Evolutionary conservation across 2,113 vertebrate species (phyloP), one percentile per base, ranked within the genome.

Genomic region (Epinephelus cyanopodus): DNA sequence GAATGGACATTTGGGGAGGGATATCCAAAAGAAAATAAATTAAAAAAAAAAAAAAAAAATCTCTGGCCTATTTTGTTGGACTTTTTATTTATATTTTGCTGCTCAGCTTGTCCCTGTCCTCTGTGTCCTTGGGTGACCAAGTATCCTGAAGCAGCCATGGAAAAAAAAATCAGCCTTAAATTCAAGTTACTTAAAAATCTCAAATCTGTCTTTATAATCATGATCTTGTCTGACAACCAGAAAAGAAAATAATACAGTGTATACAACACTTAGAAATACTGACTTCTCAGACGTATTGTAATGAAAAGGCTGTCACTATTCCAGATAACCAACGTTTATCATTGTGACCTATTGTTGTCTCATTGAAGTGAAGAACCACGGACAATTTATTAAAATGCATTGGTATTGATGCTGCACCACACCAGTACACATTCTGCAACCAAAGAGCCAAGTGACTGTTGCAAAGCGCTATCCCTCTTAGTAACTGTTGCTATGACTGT

Each of bases 21-120:
- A 48, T 48, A 48, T 48, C 15, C 12, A 50, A 50, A 50, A n/a
- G n/a, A n/a, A n/a, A n/a, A n/a, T n/a, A n/a, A n/a, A n/a, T n/a
- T n/a, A n/a, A 50, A 63, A n/a, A 42, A 42, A 42, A 42, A 42
- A 11, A 42, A 42, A 42, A 42, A 10, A 4, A 29, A 29, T 29
- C 18, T 39, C 4, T 42, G 53, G n/a, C 17, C 50, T 18, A 56
- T 29, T 71, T 60, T 8, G 56, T 39, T 14, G 19, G n/a, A 52
- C 60, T 60, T 66, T 33, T 53, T 37, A 61, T 60, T 58, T n/a
- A 23, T 17, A n/a, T 69, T 78, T 23, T 61, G 48, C 62, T 39
- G 47, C 37, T 23, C 33, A 56, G 33, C 53, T 14, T 2, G 14
- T 23, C 27, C 23, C 42, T 42, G 27, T 53, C 45, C 29, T 57